Percentiles rank a stretch among this genome's conserved stretches.
Conservation (phyloP, 2,888 invertebrate species). For the Lumbricus terrestris region DNA sequence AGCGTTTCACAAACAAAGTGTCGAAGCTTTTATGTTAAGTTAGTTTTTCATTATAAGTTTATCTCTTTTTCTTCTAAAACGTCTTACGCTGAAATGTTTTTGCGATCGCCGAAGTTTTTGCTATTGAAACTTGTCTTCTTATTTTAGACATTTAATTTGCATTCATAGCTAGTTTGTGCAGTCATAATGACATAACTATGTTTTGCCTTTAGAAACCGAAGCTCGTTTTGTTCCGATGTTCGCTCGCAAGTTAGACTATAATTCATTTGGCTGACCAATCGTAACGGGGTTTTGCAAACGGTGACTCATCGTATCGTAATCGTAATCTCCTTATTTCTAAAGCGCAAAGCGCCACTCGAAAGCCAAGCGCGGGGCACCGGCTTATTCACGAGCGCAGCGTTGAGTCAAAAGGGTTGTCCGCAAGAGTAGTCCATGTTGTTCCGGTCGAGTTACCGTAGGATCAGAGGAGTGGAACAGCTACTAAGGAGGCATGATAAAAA, state of each 20-base stretch:
- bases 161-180: background rate
- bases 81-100: background rate
- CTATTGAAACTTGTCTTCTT: background rate
- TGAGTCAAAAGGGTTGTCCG: too few relatives aligned
- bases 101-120: background rate
- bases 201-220: background rate
- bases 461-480: too few relatives aligned
- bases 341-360: too few relatives aligned
- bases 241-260: background rate
- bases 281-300: background rate
- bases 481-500: too few relatives aligned
- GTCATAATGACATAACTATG: background rate
- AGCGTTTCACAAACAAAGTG: background rate
- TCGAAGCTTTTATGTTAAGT: background rate
- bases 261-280: background rate
- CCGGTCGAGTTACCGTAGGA: too few relatives aligned
- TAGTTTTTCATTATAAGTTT: background rate
- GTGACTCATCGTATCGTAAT: too few relatives aligned
- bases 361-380: too few relatives aligned
- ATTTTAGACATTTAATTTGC: constrained; percentile 3
- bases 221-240: background rate
- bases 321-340: too few relatives aligned
- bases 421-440: too few relatives aligned
- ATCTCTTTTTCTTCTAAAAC: background rate
- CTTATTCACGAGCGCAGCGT: too few relatives aligned